Evolutionary conservation across 2,888 invertebrate species (phyloP).

Genomic region (Strigamia crassipes): DNA sequence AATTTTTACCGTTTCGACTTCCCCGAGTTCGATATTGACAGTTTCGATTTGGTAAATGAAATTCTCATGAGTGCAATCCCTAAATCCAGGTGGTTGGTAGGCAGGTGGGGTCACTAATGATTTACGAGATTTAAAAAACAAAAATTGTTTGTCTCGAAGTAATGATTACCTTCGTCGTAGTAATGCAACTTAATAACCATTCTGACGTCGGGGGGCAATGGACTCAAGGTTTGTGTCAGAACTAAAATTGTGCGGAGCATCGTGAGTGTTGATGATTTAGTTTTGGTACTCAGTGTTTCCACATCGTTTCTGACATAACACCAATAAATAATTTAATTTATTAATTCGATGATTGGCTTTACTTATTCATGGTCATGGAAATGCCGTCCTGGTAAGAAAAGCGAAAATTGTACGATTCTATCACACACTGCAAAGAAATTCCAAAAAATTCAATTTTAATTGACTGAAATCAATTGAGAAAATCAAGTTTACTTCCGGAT

Average conservation of each 20-base stretch:
- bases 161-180: slow-evolving; percentile 57
- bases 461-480: background rate
- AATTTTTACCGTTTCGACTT: slow-evolving; percentile 54
- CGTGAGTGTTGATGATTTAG: slow-evolving; percentile 58
- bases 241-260: slow-evolving; percentile 59
- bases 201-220: slow-evolving; percentile 58
- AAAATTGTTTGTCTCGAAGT: background rate
- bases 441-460: background rate
- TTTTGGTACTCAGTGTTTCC: slow-evolving; percentile 52
- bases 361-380: slow-evolving; percentile 53
- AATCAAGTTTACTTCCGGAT: slow-evolving; percentile 44
- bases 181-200: slow-evolving; percentile 61
- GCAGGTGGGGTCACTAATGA: slow-evolving; percentile 58
- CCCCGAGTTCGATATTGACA: slow-evolving; percentile 58
- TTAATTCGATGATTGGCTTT: background rate
- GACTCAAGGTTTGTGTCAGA: slow-evolving; percentile 57
- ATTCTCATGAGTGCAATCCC: slow-evolving; percentile 54
- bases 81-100: slow-evolving; percentile 61
- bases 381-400: slow-evolving; percentile 57
- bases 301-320: background rate
- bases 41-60: slow-evolving; percentile 58
- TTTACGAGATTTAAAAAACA: no score
- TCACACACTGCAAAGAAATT: slow-evolving; percentile 52
- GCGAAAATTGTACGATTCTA: slow-evolving; percentile 58
- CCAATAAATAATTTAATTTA: no score